Evolutionary conservation across 2,888 invertebrate genomes (phyloP).

Genomic region (Leptopilina syphax): DNA sequence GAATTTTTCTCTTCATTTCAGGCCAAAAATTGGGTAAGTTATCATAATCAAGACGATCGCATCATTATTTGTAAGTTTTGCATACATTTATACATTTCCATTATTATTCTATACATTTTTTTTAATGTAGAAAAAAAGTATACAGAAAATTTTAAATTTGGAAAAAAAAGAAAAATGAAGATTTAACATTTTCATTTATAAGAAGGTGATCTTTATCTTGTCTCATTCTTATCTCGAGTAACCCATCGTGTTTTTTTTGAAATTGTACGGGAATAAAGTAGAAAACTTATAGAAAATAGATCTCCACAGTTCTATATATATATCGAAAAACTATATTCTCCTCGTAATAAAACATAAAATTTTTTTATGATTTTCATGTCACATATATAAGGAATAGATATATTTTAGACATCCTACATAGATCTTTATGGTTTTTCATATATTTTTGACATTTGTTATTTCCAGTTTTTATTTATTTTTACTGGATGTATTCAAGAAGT

Average conservation of each 20-base stretch:
- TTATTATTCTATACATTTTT: not conserved
- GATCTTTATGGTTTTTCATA: not conserved
- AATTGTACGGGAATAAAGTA: conserved; percentile 1
- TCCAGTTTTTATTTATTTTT: not conserved
- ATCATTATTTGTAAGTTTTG: conserved; percentile 8
- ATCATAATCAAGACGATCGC: not conserved
- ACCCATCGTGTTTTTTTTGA: not conserved
- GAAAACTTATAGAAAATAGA: conserved; percentile 2
- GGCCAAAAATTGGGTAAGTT: conserved; percentile 36
- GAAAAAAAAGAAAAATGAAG: not conserved
- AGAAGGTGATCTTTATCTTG: not conserved
- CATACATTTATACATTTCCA: not conserved
- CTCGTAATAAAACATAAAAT: conserved; percentile 9
- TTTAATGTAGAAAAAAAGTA: no score
- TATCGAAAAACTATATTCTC: conserved; percentile 25
- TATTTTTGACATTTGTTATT: conserved; percentile 22
- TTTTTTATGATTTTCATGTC: conserved; percentile 30
- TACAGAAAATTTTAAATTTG: no score
- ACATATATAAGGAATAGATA: not conserved
- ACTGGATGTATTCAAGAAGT: not conserved
- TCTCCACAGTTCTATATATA: not conserved
- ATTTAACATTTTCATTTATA: not conserved
- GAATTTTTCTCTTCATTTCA: conserved; percentile 19
- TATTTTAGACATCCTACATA: not conserved
- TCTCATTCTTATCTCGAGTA: not conserved